A percentile compares a stretch with the other conserved stretches of the same genome.
Evolutionary conservation across 2,113 vertebrate species (phyloP).

Genomic region (Climacteris rufus): DNA sequence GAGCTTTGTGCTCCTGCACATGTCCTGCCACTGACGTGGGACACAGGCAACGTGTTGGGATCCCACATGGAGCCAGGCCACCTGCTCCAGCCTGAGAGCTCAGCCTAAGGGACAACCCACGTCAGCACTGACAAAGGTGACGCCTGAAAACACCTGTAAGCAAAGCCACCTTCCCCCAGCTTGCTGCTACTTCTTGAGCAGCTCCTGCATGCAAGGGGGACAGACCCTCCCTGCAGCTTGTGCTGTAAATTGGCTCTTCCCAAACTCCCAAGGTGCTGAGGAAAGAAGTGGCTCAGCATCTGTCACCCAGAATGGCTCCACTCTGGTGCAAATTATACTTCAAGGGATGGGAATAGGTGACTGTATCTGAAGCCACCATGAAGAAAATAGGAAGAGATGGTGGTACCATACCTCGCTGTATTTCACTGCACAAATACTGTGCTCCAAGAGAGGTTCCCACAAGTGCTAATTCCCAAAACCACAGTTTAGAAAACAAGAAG

Average conservation of each 20-base stretch:
- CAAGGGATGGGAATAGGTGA: background rate
- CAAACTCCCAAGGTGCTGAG: background rate
- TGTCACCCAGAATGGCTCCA: background rate
- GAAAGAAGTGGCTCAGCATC: fast-evolving
- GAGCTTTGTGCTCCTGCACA: background rate
- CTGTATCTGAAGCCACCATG: background rate
- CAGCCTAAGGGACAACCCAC: background rate
- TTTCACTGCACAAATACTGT: background rate
- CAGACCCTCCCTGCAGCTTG: background rate
- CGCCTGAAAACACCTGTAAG: background rate
- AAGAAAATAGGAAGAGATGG: background rate
- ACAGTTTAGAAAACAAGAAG: background rate
- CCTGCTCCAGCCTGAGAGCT: slow-evolving; percentile 20
- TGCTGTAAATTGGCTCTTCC: background rate
- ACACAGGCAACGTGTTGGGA: background rate
- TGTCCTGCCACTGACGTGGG: background rate
- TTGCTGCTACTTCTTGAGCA: fast-evolving
- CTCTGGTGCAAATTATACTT: background rate
- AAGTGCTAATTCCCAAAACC: background rate
- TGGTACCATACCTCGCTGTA: fast-evolving
- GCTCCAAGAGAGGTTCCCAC: background rate
- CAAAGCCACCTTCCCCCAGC: fast-evolving
- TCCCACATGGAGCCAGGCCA: background rate
- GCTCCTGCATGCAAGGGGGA: background rate
- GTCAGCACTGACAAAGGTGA: background rate